Evolutionary conservation across 2,797 vertebrate genomes (phyloP), one percentile per base, ranked within the genome.

Genomic region (Silurus aristotelis): DNA sequence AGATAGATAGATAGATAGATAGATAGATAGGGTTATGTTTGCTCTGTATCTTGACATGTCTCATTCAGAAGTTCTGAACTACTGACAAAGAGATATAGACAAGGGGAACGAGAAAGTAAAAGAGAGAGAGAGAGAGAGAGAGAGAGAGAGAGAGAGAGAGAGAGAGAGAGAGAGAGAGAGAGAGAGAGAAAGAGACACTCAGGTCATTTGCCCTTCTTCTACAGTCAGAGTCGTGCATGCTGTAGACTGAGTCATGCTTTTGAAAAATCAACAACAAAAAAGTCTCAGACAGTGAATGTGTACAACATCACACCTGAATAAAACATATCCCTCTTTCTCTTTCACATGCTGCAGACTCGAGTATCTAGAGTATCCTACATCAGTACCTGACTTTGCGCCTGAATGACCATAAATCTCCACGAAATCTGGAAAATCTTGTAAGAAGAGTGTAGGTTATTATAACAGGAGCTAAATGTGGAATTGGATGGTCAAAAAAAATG

Each of bases 181-280:
- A 25, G 3, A 67, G 64, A 19, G 12, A 71, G 68, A 76, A 14
- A 75, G 15, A 19, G 17, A 19, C 5, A 10, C 4, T 60, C 75
- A 58, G 75, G 56, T 38, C 27, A 27, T 77, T 77, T 77, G 75
- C 17, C 75, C 75, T 77, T 60, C 56, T 77, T 77, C 27, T 38
- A 20, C 55, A 77, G 1, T 1, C 19, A 22, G 17, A 17, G 27
- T 38, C 75, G 38, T 77, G 55, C 75, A 60, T 60, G 27, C 43
- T 77, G 31, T 60, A 38, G 7, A 76, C 22, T 22, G 15, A 52
- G 70, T 48, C 73, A 76, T 1, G 25, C 52, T 31, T 4, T 20
- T 19, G 2, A 72, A 27, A 60, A 72, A 43, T 19, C 48, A 56
- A 71, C 27, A 19, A 15, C 15, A 31, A 55, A 63, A 78, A 72